phyloP scores from a whole-genome alignment of 1,140 invertebrate species.

The Bombus soroeensis region DNA sequence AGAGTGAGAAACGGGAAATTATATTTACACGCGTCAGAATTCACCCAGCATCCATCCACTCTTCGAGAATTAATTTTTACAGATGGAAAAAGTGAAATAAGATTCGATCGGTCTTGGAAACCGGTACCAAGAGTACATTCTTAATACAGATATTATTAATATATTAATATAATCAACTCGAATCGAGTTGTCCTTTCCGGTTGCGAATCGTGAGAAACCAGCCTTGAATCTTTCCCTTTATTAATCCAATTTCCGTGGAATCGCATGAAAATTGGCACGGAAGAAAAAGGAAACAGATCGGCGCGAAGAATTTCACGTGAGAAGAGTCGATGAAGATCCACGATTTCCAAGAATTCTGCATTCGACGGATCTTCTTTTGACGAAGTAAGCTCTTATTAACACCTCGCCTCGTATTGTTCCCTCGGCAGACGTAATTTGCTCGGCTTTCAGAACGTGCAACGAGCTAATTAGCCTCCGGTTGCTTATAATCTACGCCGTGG shows the following conservation, averaged over 20 bases:
- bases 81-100: background rate
- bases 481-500: background rate
- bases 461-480: constrained; percentile 11
- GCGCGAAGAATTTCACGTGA: constrained; percentile 13
- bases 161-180: constrained; percentile 67
- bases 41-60: background rate
- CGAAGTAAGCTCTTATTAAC: constrained; percentile 24
- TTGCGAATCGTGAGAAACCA: constrained; percentile 52
- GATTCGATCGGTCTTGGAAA: constrained; percentile 53
- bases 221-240: constrained; percentile 28
- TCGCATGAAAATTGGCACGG: constrained; percentile 3
- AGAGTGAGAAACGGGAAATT: too few species aligned
- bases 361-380: constrained; percentile 9
- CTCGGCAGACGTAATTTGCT: constrained; percentile 27
- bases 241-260: constrained; percentile 7
- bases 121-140: constrained; percentile 72
- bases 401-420: constrained; percentile 17
- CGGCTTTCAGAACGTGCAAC: constrained; percentile 2
- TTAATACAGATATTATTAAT: constrained; percentile 74
- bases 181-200: constrained; percentile 68
- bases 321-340: background rate
- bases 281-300: background rate
- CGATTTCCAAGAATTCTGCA: constrained; percentile 22
- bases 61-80: background rate
- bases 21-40: background rate